These are phyloP conservation scores for Epistrophe grossulariae DNA, from an alignment of 2,888 invertebrate genomes.

Conservation along the genomic window DNA sequence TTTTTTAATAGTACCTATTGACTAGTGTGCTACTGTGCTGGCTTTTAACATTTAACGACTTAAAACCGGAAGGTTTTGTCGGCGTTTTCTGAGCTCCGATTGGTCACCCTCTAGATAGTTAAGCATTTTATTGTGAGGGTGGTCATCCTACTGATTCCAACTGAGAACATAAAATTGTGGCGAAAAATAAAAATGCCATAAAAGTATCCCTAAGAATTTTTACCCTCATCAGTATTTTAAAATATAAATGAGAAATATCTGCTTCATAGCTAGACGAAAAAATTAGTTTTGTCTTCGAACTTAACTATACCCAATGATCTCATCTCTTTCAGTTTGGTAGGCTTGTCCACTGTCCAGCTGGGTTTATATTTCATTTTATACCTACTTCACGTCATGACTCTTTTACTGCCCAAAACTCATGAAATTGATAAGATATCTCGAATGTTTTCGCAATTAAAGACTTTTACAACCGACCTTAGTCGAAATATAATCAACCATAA, in stretches of 20 bases:
- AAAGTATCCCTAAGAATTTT: no score
- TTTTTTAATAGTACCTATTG: no score
- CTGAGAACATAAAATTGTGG: no score
- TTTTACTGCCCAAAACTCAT: not conserved
- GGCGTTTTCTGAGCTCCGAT: no score
- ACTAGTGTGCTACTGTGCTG: no score
- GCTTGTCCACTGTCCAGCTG: not conserved
- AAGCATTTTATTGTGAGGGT: no score
- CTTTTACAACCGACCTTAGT: not conserved
- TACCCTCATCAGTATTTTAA: no score
- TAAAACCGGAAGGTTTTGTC: no score
- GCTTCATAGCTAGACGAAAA: not conserved
- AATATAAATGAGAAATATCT: not conserved
- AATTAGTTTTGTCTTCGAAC: not conserved
- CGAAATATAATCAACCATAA: slow-evolving; percentile 30
- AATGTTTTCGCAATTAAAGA: slow-evolving; percentile 40
- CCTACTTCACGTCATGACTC: not conserved
- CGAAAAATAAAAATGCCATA: no score
- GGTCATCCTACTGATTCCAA: no score
- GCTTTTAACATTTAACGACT: no score
- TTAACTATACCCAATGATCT: not conserved
- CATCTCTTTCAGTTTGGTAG: not conserved
- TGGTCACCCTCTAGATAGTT: no score
- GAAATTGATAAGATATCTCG: slow-evolving; percentile 12
- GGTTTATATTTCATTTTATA: not conserved